Conservation (phyloP, 2,113 vertebrate genomes). For the Proteles cristata region DNA sequence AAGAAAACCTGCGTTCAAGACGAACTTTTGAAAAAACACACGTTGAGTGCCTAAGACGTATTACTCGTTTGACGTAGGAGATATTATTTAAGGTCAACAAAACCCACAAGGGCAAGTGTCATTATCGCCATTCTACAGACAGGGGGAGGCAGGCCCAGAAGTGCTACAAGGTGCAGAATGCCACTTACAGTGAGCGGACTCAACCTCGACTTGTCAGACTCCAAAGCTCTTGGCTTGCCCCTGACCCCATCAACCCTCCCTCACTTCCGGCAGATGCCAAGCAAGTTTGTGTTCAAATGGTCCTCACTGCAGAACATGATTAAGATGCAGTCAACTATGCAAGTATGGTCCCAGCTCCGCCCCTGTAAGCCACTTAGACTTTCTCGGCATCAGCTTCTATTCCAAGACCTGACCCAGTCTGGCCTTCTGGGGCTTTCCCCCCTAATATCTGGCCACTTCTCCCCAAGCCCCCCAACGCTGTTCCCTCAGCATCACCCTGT, state of each 20-base stretch:
- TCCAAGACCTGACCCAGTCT: neutral
- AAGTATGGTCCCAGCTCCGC: neutral
- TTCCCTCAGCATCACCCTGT: neutral
- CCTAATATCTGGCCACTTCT: neutral
- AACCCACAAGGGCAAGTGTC: neutral
- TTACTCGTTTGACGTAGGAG: neutral
- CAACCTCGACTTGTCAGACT: neutral
- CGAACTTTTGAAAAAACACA: neutral
- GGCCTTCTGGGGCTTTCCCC: neutral
- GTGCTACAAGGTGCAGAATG: neutral
- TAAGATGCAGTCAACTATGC: neutral
- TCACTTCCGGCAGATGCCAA: neutral
- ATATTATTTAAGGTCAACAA: slow-evolving; percentile 16
- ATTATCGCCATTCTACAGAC: neutral
- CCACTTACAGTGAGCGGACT: neutral
- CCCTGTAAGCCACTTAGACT: neutral
- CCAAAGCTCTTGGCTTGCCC: neutral
- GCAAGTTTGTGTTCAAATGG: neutral
- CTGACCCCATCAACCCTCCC: too few species aligned
- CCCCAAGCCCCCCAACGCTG: neutral
- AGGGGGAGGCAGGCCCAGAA: neutral
- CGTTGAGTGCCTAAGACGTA: neutral
- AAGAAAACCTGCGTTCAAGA: slow-evolving; percentile 16
- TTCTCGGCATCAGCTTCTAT: neutral
- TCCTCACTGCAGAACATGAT: neutral